phyloP scores from a whole-genome alignment of 30 jellyfish, hydroid and myxozoan genomes.

The Pseudorhiza aurosa region DNA sequence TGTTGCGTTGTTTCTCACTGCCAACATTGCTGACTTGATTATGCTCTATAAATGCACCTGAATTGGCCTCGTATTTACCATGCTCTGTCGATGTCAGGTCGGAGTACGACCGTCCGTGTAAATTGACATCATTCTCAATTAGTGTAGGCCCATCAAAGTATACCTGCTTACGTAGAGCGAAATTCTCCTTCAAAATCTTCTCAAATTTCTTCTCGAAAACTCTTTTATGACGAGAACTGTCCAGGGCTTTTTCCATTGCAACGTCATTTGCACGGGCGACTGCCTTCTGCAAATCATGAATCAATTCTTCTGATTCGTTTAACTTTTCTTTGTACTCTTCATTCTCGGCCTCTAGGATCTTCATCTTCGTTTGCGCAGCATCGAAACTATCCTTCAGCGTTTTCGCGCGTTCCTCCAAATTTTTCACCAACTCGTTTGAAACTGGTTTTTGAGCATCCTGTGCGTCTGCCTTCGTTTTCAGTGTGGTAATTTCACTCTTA shows the following conservation, averaged over 20 bases:
- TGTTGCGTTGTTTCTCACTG: background rate
- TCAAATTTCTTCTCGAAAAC: constrained; percentile 78
- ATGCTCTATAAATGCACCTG: background rate
- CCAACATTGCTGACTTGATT: background rate
- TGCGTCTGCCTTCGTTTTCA: background rate
- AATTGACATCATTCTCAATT: constrained; percentile 2
- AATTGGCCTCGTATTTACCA: background rate
- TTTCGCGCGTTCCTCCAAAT: constrained; percentile 13
- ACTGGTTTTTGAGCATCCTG: background rate
- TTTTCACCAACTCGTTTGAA: constrained; percentile 13
- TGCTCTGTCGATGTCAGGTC: constrained; percentile 22
- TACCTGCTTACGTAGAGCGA: constrained; percentile 60
- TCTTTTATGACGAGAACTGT: constrained; percentile 82
- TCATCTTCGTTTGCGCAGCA: constrained; percentile 42
- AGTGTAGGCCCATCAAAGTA: constrained; percentile 56
- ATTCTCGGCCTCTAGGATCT: constrained; percentile 70
- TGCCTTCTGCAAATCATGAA: constrained; percentile 85
- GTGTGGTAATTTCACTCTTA: constrained; percentile 9
- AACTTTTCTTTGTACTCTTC: constrained; percentile 68
- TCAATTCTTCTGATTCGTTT: constrained; percentile 77
- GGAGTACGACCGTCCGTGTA: constrained; percentile 26
- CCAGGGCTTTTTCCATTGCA: constrained; percentile 95
- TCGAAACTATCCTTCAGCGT: constrained; percentile 27
- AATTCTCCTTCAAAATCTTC: constrained; percentile 70
- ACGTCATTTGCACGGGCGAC: constrained; percentile 93